Conservation (phyloP, 2,797 vertebrate genomes). For the Pogonophryne albipinna region DNA sequence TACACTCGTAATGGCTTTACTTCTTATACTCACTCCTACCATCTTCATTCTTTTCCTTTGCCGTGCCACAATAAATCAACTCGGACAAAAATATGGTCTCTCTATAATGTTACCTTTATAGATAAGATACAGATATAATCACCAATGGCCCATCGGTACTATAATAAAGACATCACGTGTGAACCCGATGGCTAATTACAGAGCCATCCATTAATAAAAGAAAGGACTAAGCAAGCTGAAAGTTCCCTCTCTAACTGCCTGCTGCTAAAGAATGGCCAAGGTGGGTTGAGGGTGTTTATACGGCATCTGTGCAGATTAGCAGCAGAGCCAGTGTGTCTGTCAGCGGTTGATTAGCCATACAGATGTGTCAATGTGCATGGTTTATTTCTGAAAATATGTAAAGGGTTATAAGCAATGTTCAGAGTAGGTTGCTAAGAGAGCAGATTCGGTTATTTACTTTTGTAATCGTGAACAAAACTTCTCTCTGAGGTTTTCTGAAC, state of each 20-base stretch:
- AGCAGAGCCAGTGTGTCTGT: constrained; percentile 44
- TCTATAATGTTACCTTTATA: background rate
- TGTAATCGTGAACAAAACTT: constrained; percentile 1
- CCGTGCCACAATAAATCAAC: too few species aligned
- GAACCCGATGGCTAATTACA: constrained; percentile 43
- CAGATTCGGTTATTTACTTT: background rate
- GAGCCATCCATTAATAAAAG: constrained; percentile 54
- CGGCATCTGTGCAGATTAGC: constrained; percentile 67
- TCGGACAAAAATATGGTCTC: background rate
- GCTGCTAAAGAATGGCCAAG: constrained; percentile 56
- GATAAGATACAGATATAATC: constrained; percentile 2
- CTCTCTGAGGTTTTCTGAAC: background rate
- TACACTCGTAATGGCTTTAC: background rate
- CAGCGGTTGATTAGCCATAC: constrained; percentile 33
- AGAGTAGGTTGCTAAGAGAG: background rate
- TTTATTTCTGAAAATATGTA: constrained; percentile 17
- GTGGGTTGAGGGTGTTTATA: constrained; percentile 47
- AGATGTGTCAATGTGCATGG: background rate
- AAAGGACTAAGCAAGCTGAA: constrained; percentile 55
- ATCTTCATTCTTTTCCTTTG: background rate
- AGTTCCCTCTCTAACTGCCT: constrained; percentile 44
- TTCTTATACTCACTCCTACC: background rate
- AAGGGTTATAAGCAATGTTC: constrained; percentile 27
- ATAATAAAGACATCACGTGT: constrained; percentile 44
- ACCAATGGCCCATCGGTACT: constrained; percentile 24